These are phyloP conservation scores for Bujurquina vittata DNA, from an alignment of 2,113 vertebrate species.

Conservation along the genomic window DNA sequence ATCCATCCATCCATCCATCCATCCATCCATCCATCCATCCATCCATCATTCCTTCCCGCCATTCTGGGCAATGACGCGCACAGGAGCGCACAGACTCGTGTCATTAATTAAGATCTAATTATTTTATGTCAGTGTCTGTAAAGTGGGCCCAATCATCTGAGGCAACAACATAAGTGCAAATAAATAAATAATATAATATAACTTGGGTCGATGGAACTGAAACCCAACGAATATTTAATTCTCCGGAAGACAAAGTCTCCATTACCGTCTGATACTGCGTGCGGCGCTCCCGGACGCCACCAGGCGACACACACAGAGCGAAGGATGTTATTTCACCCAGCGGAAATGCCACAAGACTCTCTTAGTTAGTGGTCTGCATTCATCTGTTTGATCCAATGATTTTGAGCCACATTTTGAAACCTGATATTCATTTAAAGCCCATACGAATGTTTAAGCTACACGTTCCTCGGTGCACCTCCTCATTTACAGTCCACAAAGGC, in stretches of 20 bases:
- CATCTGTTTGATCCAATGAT: constrained; percentile 2
- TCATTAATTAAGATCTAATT: constrained; percentile 44
- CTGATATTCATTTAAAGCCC: background rate
- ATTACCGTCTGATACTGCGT: background rate
- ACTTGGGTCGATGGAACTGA: background rate
- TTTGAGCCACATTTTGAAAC: constrained; percentile 14
- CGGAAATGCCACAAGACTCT: constrained; percentile 22
- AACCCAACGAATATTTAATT: background rate
- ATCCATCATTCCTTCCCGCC: constrained; percentile 19
- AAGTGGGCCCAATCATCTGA: background rate
- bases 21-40: constrained; percentile 31
- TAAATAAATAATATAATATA: background rate
- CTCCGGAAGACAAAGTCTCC: background rate
- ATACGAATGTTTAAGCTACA: background rate
- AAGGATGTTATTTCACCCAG: constrained; percentile 5
- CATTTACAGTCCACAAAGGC: constrained; percentile 20
- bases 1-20: constrained; percentile 29
- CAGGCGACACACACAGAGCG: constrained; percentile 37
- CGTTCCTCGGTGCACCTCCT: background rate
- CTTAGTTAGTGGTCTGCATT: constrained; percentile 1
- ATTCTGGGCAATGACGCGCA: background rate
- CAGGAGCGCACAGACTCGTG: background rate
- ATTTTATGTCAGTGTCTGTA: constrained; percentile 27
- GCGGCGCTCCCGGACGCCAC: constrained; percentile 14
- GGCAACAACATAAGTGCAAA: background rate